Evolutionary conservation across 2,888 invertebrate species (phyloP).

Genomic region (Seira sanloemensis): DNA sequence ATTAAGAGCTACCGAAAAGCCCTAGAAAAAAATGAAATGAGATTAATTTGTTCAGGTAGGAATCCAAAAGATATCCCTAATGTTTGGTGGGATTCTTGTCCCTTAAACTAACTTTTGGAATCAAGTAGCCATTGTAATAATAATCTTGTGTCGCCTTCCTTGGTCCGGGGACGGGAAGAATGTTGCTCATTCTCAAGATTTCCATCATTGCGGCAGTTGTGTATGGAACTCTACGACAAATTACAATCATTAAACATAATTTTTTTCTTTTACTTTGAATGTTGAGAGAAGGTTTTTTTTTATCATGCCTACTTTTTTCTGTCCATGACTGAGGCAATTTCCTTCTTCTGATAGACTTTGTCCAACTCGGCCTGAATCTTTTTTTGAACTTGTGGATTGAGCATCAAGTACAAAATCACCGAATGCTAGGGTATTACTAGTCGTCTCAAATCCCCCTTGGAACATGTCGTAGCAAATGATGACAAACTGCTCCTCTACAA

Average conservation of each 20-base stretch:
- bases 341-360: constrained; percentile 76
- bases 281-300: not conserved
- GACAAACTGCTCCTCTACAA: constrained; percentile 74
- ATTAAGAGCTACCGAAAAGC: constrained; percentile 65
- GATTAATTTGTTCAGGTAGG: too few species aligned
- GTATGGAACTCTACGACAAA: constrained; percentile 66
- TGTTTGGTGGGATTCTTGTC: too few species aligned
- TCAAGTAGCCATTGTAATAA: constrained; percentile 64
- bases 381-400: constrained; percentile 80
- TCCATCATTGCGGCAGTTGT: constrained; percentile 66
- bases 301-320: constrained; percentile 76
- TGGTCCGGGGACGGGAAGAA: constrained; percentile 69
- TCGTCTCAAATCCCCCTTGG: constrained; percentile 80
- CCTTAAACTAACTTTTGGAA: constrained; percentile 66
- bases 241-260: not conserved
- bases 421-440: constrained; percentile 81
- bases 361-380: constrained; percentile 79
- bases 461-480: constrained; percentile 79
- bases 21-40: constrained; percentile 49
- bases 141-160: constrained; percentile 64
- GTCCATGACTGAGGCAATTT: constrained; percentile 77
- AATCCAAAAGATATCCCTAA: too few species aligned
- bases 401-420: constrained; percentile 80
- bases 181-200: constrained; percentile 67
- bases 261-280: not conserved